Conservation (phyloP, 2,888 invertebrate species). For the Amaurobius ferox region DNA sequence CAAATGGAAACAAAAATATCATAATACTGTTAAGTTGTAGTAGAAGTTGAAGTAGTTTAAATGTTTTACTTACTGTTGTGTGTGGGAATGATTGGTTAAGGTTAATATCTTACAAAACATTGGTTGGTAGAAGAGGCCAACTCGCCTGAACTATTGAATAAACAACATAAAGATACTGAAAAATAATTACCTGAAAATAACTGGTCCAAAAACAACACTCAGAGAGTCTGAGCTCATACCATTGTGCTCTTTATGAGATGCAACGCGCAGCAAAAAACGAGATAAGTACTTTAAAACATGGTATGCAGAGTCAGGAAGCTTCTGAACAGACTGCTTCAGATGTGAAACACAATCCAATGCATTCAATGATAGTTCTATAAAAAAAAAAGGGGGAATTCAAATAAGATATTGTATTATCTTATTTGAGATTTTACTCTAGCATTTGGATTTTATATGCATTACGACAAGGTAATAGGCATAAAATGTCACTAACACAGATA, state of each 20-base stretch:
- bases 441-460: background rate
- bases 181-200: slow-evolving; percentile 78
- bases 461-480: too few species aligned
- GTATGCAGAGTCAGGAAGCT: slow-evolving; percentile 78
- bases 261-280: slow-evolving; percentile 78
- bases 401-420: background rate
- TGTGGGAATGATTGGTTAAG: too few species aligned
- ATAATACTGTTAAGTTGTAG: too few species aligned
- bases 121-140: too few species aligned
- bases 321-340: slow-evolving; percentile 75
- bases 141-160: too few species aligned
- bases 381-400: background rate
- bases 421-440: background rate
- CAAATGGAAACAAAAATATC: too few species aligned
- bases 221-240: slow-evolving; percentile 78
- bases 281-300: slow-evolving; percentile 78
- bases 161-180: too few species aligned
- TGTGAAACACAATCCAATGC: slow-evolving; percentile 73
- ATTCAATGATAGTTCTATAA: slow-evolving; percentile 59
- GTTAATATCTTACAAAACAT: too few species aligned
- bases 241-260: slow-evolving; percentile 77
- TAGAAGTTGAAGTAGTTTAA: too few species aligned
- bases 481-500: too few species aligned
- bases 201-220: slow-evolving; percentile 79
- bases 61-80: too few species aligned